Conservation (phyloP, 1,140 invertebrate genomes). For the Drosophila baimaii region DNA sequence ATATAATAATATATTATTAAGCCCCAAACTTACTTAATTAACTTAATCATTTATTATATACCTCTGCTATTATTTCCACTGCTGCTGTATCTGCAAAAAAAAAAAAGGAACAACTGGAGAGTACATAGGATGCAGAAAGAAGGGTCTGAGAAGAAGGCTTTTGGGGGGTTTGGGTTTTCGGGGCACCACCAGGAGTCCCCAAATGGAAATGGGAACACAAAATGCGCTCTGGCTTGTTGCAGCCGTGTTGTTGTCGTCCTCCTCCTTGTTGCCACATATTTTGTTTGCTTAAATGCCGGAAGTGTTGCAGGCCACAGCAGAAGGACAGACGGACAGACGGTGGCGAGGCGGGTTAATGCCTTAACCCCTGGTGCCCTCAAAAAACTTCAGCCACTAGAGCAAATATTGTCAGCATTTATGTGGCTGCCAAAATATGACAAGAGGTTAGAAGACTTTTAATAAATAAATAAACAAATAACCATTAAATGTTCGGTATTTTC, state of each 20-base stretch:
- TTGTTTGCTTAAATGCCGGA: conserved; percentile 82
- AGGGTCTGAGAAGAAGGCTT: conserved; percentile 16
- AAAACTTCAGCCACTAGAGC: conserved; percentile 49
- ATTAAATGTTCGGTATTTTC: too few relatives aligned
- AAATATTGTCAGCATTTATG: conserved; percentile 64
- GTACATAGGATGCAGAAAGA: neutral
- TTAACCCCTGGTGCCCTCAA: conserved; percentile 1
- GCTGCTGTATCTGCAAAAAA: neutral
- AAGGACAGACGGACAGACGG: neutral
- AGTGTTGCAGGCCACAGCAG: conserved; percentile 68
- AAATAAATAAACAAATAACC: neutral
- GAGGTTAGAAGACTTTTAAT: neutral
- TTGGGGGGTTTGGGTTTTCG: neutral
- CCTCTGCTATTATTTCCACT: neutral
- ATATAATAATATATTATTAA: too few relatives aligned
- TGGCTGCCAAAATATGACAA: conserved; percentile 42
- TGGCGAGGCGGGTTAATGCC: neutral
- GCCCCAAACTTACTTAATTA: too few relatives aligned
- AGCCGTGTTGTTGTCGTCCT: conserved; percentile 39
- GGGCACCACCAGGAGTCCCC: conserved; percentile 14
- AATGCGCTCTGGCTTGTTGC: conserved; percentile 59
- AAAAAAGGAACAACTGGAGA: neutral
- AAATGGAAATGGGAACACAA: conserved; percentile 61
- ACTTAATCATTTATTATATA: too few relatives aligned
- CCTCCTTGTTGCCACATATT: conserved; percentile 63